Base-by-base conservation (phyloP, 2,113 vertebrate genomes). In the Larimichthys crocea region DNA sequence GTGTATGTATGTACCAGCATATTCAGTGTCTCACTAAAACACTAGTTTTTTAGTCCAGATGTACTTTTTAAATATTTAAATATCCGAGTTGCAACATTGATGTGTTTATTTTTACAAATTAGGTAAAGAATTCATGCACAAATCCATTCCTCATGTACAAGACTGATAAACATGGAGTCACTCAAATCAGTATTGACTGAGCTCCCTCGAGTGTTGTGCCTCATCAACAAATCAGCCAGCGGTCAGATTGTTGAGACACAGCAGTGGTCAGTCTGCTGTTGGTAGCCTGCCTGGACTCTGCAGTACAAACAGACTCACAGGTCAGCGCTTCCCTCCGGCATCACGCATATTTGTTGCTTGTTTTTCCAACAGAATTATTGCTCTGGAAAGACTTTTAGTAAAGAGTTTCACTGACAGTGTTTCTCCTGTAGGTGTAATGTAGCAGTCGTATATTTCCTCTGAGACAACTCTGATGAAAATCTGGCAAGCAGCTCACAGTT, bases 271-370 rank as follows among this genome's bases (percentile, higher is more conserved):
- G 12, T n/a, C 20, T 61, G 63, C 67, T n/a, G 44, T 19, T 26
- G 57, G 57, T 11, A 4, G 48, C 3, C 20, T 14, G 12, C 59
- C 19, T 62, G 40, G 52, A 7, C 49, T 69, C 78, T 61, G 82
- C 70, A 52, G 72, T 8, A 50, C 29, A 74, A 70, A 60, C 10
- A 4, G 22, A 35, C 29, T 24, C 9, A 10, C 52, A 17, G 56
- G 49, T 79, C 70, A 55, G 69, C 17, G 15, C 59, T n/a, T 53
- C 24, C 65, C 52, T n/a, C 22, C 29, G 57, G 66, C 19, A 46
- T 67, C 2, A 7, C 5, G 24, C 8, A 10, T 22, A 65, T 70
- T 31, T 9, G n/a, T 2, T 53, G 20, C 29, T 15, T 42, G 9
- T 35, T 46, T 69, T 16, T 55, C 48, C 24, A 40, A n/a, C 76